Evolutionary conservation across 2,888 invertebrate species (phyloP), one percentile per base, ranked within the genome.

Genomic region (Hirtodrosophila trivittata): DNA sequence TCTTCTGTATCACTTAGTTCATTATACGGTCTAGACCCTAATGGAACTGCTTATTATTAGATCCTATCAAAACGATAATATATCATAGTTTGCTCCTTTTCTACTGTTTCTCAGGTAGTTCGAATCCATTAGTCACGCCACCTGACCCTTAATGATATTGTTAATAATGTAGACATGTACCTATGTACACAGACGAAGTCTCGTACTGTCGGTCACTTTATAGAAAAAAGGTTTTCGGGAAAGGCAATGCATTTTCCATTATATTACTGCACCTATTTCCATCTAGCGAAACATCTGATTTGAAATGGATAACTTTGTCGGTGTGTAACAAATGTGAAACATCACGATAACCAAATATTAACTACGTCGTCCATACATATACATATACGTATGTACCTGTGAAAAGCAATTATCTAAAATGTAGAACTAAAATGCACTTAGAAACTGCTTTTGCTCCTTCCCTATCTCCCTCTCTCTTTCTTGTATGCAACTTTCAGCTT

Each of bases 241-340:
- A n/a, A 41, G 25, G 18, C 26, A 26, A n/a, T 21, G 7, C 12
- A 55, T 25, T 37, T 9, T 25, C 16, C 4, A 32, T 32, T 41
- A 21, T n/a, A 30, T 1, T 9, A 9, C 30, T 30, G 18, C n/a
- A 30, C 30, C 8, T n/a, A 16, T 16, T 43, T 16, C 43, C 10
- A 47, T 39, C 43, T 56, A 10, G 39, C 52, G 54, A 49, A 33
- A 39, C 39, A 55, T 75, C 62, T 57, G 55, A 72, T 66, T 77
- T 46, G 62, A 10, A 30, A 58, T 33, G 68, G 50, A 41, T 43
- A 57, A 37, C 13, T 18, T 30, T 10, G 12, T 38, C 4, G 35
- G 25, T 28, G 47, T 30, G 38, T 49, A 42, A 47, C 51, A 21
- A 35, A 58, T 63, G 16, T 12, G 14, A 13, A 6, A 14, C 13